Evolutionary conservation across 1,140 invertebrate species (phyloP), one percentile per base, ranked within the genome.

Genomic region (Drosophila persimilis): DNA sequence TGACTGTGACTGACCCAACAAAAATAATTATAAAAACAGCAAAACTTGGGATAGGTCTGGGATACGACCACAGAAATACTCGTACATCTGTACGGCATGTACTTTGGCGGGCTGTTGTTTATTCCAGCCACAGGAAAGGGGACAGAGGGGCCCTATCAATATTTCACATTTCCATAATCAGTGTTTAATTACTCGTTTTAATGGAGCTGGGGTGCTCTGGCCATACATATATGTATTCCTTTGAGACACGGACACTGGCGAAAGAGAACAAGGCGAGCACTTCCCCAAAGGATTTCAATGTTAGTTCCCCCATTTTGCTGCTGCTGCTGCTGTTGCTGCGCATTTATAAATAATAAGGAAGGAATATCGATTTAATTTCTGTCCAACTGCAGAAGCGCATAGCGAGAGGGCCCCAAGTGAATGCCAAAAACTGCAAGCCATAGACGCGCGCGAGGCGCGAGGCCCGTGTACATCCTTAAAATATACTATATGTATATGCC

Each of bases 321-420:
- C 35, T 13, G 24, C 50, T 60, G n/a, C 17, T 52, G 48, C 61
- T 72, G 66, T 72, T 58, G 41, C 57, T 64, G 79, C 62, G 58
- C 75, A 84, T 83, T 83, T 85, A 85, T 85, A 85, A 85, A 85
- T 85, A 85, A 85, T 85, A 85, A 85, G 69, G 62, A 85, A 85
- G 64, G 62, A 80, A 80, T 85, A 85, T 85, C 80, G 80, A 85
- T 85, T 85, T 85, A 85, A 85, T 77, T 84, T 53, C 76, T 69
- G 62, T 65, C 47, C 63, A 29, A 51, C 43, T 71, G 66, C 66
- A 60, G 31, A 55, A 41, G 48, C 56, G n/a, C 31, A 8, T 20
- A 11, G 11, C 11, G 35, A 39, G 35, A 39, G 11, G 35, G 35
- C 11, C 35, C 11, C 58, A n/a, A 17, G 24, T 51, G 39, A 56